Evolutionary conservation across 1,140 invertebrate species (phyloP).

Genomic region (Cylas formicarius): DNA sequence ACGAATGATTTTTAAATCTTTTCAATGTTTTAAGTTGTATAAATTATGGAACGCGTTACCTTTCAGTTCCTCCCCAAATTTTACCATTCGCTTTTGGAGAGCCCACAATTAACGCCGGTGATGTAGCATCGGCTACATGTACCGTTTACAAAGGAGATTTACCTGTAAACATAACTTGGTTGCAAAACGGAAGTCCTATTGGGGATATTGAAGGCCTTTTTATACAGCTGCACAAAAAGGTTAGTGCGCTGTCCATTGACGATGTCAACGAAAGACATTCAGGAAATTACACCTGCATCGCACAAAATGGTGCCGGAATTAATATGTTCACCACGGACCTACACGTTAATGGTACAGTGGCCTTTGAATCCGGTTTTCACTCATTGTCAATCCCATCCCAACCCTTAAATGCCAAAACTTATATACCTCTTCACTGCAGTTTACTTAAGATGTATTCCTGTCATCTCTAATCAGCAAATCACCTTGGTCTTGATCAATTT

Average conservation of each 20-base stretch:
- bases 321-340: conserved; percentile 55
- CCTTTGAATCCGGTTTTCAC: conserved; percentile 1
- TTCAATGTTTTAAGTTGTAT: too few relatives aligned
- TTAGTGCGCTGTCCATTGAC: conserved; percentile 49
- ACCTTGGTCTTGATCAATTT: too few relatives aligned
- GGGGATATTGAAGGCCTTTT: conserved; percentile 25
- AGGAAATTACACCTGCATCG: conserved; percentile 59
- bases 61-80: conserved; percentile 53
- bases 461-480: too few relatives aligned
- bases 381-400: conserved; percentile 8
- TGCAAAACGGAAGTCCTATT: conserved; percentile 49
- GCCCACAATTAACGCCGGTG: conserved; percentile 53
- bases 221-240: conserved; percentile 30
- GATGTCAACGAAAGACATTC: conserved; percentile 50
- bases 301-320: conserved; percentile 52
- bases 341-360: conserved; percentile 53
- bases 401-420: background rate
- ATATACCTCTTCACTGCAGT: too few relatives aligned
- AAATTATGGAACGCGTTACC: too few relatives aligned
- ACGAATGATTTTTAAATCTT: too few relatives aligned
- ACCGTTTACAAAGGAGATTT: conserved; percentile 58
- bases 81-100: conserved; percentile 55
- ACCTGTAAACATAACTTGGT: conserved; percentile 56
- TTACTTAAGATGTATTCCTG: too few relatives aligned
- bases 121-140: conserved; percentile 55